Evolutionary conservation across 2,797 vertebrate genomes (phyloP), one percentile per base, ranked within the genome.

Genomic region (Phalanger gymnotis): DNA sequence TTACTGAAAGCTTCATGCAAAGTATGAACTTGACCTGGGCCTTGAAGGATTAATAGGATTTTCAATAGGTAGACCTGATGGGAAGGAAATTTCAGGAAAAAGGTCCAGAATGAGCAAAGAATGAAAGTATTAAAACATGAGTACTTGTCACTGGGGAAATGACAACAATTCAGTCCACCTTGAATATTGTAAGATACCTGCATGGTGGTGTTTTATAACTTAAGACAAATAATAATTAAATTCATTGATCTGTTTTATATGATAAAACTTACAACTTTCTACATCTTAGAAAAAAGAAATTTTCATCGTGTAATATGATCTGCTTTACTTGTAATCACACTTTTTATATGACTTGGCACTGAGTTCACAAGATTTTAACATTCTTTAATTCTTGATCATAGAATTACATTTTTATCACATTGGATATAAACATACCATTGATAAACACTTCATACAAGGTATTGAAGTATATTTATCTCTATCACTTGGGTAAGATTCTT

Each of bases 121-220:
- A 9, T 0, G 0, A 66, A 27, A 10, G 0, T 56, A 9, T 57
- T 34, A 4, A 53, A 31, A 1, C 0, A 2, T 25, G 12, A 61
- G 53, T 30, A 31, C 1, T 31, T 54, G 10, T 81, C 7, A 81
- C 25, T 87, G 1, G n/a, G 54, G 56, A 94, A 27, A 40, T 14
- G 27, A 12, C 4, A 13, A 47, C 34, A 12, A 10, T 53, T 4
- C 28, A 0, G 1, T 30, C 3, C 16, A 22, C n/a, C 54, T 12
- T 0, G 14, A 93, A 22, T 2, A 4, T 25, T 73, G 40, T 81
- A 22, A n/a, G 6, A 47, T 81, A 47, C 7, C 6, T 81, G 22
- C 19, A 47, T 81, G 22, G 40, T 81, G 40, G 3, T 81, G 73
- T 81, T 47, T 81, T 47, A 81, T 81, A 81, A 81, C 73, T 73